phyloP scores from a whole-genome alignment of 2,113 vertebrate species.

The Prochilodus magdalenae region DNA sequence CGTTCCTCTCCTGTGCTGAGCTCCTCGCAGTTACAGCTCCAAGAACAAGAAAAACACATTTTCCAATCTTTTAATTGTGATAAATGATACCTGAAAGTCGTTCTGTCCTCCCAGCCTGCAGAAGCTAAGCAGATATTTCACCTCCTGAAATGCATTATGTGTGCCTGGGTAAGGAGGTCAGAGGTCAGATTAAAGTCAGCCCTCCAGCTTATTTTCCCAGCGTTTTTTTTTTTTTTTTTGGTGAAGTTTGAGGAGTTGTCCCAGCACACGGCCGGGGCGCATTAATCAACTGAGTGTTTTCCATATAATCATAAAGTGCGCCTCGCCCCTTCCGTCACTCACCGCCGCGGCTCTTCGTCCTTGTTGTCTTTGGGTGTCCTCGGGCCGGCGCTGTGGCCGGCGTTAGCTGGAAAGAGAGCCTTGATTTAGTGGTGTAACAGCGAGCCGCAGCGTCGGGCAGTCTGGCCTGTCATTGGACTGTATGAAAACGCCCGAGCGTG shows the following conservation, averaged over 20 bases:
- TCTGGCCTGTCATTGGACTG: conserved; percentile 48
- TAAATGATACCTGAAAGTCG: conserved; percentile 3
- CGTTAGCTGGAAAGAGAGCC: conserved; percentile 32
- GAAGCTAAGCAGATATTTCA: conserved; percentile 12
- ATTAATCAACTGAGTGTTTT: conserved; percentile 63
- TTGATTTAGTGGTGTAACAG: conserved; percentile 53
- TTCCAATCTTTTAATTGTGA: background rate
- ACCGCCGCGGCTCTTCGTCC: conserved; percentile 52
- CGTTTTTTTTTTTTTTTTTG: no score
- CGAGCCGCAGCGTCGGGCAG: conserved; percentile 28
- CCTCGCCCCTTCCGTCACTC: conserved; percentile 49
- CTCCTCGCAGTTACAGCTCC: background rate
- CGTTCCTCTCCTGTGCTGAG: no score
- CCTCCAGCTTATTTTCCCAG: conserved; percentile 31
- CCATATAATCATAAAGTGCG: conserved; percentile 58
- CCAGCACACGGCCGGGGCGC: conserved; percentile 15
- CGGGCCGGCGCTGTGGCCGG: conserved; percentile 27
- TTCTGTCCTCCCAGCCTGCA: conserved; percentile 22
- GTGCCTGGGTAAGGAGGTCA: background rate
- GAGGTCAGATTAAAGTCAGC: conserved; percentile 33
- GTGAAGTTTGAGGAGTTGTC: conserved; percentile 51
- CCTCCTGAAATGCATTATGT: background rate
- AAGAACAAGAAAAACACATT: background rate
- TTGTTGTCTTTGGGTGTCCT: conserved; percentile 54
- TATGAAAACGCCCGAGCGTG: conserved; percentile 50